phyloP scores from a whole-genome alignment of 2,797 vertebrate genomes.

The Otolemur crassicaudatus region DNA sequence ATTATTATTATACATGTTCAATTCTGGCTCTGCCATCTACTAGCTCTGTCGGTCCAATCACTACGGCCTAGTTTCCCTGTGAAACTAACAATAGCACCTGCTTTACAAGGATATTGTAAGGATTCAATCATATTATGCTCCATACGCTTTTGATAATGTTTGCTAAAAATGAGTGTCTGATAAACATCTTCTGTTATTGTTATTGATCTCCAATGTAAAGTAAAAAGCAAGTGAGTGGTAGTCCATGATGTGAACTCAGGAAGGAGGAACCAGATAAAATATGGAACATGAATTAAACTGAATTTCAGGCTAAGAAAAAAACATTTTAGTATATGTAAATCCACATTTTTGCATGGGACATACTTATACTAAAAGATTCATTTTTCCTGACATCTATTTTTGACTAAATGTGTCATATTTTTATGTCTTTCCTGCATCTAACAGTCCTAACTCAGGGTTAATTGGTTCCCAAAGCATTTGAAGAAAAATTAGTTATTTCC shows the following conservation, averaged over 20 bases:
- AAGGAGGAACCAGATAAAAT: neutral
- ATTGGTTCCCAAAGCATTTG: neutral
- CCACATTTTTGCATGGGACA: neutral
- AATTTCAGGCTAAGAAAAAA: neutral
- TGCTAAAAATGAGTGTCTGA: neutral
- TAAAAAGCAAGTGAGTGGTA: neutral
- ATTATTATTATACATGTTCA: neutral
- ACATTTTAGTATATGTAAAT: neutral
- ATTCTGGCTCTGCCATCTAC: neutral
- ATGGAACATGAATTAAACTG: neutral
- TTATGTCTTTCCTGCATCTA: neutral
- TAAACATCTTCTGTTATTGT: neutral
- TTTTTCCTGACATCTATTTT: neutral
- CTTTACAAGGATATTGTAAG: neutral
- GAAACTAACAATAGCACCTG: neutral
- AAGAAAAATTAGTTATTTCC: neutral
- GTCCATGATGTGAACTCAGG: neutral
- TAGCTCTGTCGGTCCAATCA: neutral
- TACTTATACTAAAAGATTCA: neutral
- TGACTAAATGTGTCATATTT: neutral
- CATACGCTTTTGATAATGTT: neutral
- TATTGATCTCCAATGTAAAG: conserved; percentile 13
- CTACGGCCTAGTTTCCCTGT: neutral
- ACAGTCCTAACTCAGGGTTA: neutral
- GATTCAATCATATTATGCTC: neutral